Base-by-base conservation (phyloP, 2,888 invertebrate species). In the Ichneumon xanthorius region DNA sequence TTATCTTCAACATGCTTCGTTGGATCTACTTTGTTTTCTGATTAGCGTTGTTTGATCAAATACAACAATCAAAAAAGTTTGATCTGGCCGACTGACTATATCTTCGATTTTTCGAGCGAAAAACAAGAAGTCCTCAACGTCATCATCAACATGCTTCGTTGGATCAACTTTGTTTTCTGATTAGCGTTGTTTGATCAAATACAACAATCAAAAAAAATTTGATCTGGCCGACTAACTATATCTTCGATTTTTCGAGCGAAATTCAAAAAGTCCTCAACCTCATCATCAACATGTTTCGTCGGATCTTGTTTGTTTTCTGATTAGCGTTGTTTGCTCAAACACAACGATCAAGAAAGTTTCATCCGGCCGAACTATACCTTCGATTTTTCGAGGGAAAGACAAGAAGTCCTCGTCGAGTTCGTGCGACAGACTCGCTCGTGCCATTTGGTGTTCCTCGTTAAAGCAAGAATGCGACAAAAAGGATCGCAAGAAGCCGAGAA, bases 361-460 rank as follows among this genome's bases (percentile, higher is more conserved):
- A 61, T 61, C 30, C 5, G 30, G 1, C 30, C 5, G 30, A 30
- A 26, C 14, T 30, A 5, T 5, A 14, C 7, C 14, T 70, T 22
- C 16, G 50, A 53, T 70, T 37, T 58, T 5, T 19, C 33, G 26
- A n/a, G 22, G 40, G 33, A 71, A n/a, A 58, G 58, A n/a, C 33
- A 30, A 16, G 63, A 63, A 30, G 26, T 22, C 14, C 11, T 19
- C 33, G 30, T 30, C 19, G 55, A 55, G 63, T n/a, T 33, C 72
- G 37, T 14, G 40, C 11, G 19, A 33, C 26, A 4, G 11, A 9
- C 14, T 33, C 58, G 40, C 40, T 37, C 53, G 58, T 37, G 58
- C 72, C 58, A 58, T 58, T 72, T 72, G 30, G 40, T 11, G 58
- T 55, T 19, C 37, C 37, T 40, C 58, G 55, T 58, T 72, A 55